Evolutionary conservation across 2,797 vertebrate genomes (phyloP), one percentile per base, ranked within the genome.

Genomic region (Scomberomorus guttatus): DNA sequence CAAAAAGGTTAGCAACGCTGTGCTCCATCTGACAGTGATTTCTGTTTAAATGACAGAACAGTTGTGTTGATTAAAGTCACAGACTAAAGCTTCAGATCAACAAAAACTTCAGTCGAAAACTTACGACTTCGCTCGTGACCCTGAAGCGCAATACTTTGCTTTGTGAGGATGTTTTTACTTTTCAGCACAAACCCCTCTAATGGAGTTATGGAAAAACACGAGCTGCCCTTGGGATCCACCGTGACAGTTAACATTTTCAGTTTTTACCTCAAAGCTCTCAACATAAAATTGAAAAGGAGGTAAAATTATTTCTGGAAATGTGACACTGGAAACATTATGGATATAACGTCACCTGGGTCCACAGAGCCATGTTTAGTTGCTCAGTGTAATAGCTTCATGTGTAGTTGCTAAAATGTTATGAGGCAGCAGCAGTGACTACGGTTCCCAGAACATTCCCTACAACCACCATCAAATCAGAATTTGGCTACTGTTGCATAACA

Each of bases 11-110:
- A 80, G 75, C 61, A 57, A 76, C 22, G 44, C 58, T 68, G 72
- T 5, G n/a, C 39, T 71, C 70, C 57, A 73, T 73, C 66, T 24
- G 71, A 83, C 66, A 56, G 14, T 39, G 65, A 18, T 46, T 83
- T 77, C 27, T 34, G 24, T 57, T 74, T 61, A 63, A 85, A 77
- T 51, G 75, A 72, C 67, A 65, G 42, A 78, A 54, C 69, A 29
- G 67, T 58, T 32, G 51, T 64, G 70, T 66, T 84, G 73, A 89
- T 88, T 84, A 81, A 80, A 77, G 78, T 42, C 27, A 46, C 24
- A n/a, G 60, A 44, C 77, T 15, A 17, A 68, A 3, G 69, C 46
- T 54, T 82, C 39, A 48, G 37, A 14, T 68, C 63, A 72, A 81
- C 75, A 70, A 34, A 83, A 70, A 48, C n/a, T 71, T 60, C 20